Base-by-base conservation (phyloP, 2,113 vertebrate species). In the Coryphaenoides rupestris region DNA sequence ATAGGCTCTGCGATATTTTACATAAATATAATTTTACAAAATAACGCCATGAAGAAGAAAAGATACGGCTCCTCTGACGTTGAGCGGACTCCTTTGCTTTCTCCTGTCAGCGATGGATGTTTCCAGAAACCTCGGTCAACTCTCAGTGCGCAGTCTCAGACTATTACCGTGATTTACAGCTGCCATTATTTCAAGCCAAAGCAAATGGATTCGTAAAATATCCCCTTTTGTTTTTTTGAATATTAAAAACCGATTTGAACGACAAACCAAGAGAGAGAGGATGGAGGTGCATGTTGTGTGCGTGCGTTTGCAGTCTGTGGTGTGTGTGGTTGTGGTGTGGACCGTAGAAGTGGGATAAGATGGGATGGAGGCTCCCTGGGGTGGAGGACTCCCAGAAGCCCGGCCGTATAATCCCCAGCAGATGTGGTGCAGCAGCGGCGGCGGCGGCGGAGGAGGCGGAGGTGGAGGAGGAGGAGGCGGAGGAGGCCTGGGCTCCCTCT, bases 201-300 rank as follows among this genome's bases (percentile, higher is more conserved):
- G 76, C 77, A 77, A 70, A n/a, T 78, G 75, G 62, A n/a, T 79
- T 78, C 74, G 71, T 84, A 85, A 86, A 84, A 62, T 62, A 62
- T 69, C 75, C 85, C 77, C n/a, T n/a, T n/a, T n/a, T n/a, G n/a
- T n/a, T 81, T 86, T 84, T 50, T 78, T 69, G 10, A 70, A 78
- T 82, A 81, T 83, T 81, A 80, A 82, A 84, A 82, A 69, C 63
- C 78, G 76, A 83, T 79, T 73, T n/a, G 68, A 84, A 83, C 78
- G 84, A 65, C 86, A 84, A 83, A n/a, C n/a, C 66, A 81, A 87
- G 86, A 77, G 63, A 19, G 21, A 68, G 9, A 80, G 75, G 65
- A 66, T 74, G 76, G 60, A 52, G n/a, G n/a, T n/a, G n/a, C 28
- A 40, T 40, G 33, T 40, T 40, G 33, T 40, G 9, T 40, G 7